Base-by-base conservation (phyloP, 2,888 invertebrate genomes). In the Dryobotodes eremita region DNA sequence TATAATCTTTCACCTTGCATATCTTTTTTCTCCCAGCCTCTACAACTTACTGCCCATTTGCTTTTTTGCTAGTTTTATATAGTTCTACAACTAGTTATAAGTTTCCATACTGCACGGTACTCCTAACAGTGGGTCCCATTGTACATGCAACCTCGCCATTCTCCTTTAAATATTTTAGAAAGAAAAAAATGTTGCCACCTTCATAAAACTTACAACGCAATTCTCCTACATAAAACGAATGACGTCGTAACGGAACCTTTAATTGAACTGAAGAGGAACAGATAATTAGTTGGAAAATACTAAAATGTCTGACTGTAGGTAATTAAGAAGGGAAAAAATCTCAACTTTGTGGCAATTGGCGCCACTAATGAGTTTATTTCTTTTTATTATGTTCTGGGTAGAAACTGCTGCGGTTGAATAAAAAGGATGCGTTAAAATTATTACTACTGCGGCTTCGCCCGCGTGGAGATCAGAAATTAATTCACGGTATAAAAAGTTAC, bases 261-360 rank as follows among this genome's bases (percentile, higher is more conserved):
- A 88, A 82, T 83, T 88, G 77, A 86, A 83, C 74, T 72, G 53
- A 76, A 88, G 80, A 77, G 61, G 59, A 80, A 68, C 64, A 80
- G 77, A 83, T 82, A 88, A 88, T 89, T 84, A 83, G 89, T 80
- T 70, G 36, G 53, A 71, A 84, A 86, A 75, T 75, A 79, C 83
- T 88, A 77, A 65, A 86, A 80, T 84, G 80, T 73, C 76, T 62
- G 71, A 42, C 77, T 72, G 68, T 26, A 57, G 62, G 80, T 82
- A 88, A 86, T 88, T 86, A 88, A 66, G 79, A 72, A 70, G 23
- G 50, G 48, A 79, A 81, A 42, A 79, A 80, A 80, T 68, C 75
- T 77, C 69, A 77, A 81, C 81, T 71, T 80, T 71, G 57, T 53
- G 50, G 69, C 59, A 65, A 82, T 69, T 79, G 82, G 59, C 53